Percentiles rank a stretch among this genome's conserved stretches.
Evolutionary conservation across 2,113 vertebrate species (phyloP).

Genomic region (Gnathonemus longibarbis): DNA sequence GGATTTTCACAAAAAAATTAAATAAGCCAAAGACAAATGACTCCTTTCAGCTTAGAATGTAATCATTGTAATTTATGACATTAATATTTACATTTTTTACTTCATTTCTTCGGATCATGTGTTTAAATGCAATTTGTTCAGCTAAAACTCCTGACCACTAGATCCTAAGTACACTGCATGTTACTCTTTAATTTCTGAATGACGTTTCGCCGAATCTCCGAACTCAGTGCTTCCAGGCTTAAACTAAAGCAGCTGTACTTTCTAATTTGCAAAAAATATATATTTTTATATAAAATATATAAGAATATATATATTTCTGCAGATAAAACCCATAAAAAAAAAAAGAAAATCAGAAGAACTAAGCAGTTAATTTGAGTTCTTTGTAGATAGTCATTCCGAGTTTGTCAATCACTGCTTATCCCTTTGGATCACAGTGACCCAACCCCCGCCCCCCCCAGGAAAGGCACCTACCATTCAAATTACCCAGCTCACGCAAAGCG

Average conservation of each 20-base stretch:
- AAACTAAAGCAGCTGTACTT: not conserved
- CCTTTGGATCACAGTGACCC: not conserved
- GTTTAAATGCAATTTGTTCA: not conserved
- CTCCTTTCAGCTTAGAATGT: not conserved
- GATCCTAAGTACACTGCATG: not conserved
- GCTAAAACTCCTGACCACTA: not conserved
- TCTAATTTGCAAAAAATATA: not conserved
- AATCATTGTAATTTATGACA: not conserved
- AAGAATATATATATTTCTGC: not conserved
- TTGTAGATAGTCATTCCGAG: not conserved
- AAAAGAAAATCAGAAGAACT: not conserved
- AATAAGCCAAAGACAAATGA: not conserved
- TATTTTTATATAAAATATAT: not conserved
- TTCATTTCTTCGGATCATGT: not conserved
- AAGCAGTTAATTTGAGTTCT: not conserved
- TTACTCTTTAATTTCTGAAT: not conserved
- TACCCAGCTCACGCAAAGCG: not conserved
- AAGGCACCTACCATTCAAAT: not conserved
- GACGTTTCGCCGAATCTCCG: not conserved
- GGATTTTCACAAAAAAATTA: not conserved
- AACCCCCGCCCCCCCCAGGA: not conserved
- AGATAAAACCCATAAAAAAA: not conserved
- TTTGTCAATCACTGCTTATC: not conserved
- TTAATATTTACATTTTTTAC: not conserved
- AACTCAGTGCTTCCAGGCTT: not conserved